Evolutionary conservation across 2,113 vertebrate species (phyloP), one percentile per base, ranked within the genome.

Genomic region (Chaetodon trifascialis): DNA sequence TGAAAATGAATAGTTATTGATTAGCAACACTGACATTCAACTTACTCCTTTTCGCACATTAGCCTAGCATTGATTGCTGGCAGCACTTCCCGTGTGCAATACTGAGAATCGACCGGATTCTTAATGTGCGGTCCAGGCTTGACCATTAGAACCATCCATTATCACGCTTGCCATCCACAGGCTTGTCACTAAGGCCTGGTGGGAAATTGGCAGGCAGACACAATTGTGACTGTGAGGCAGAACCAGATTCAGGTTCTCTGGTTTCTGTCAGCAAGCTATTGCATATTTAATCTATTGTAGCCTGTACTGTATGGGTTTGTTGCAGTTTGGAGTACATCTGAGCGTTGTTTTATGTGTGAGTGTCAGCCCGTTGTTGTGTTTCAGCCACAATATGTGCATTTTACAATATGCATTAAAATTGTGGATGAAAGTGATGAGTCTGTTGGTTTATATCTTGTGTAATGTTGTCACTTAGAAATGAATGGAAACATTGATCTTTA

Each of bases 1-100:
- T 86, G 88, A 88, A 94, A 94, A 96, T 95, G 88, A 95, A 95
- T 94, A 94, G 94, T 82, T 90, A 95, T 96, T 89, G 95, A 96
- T 96, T 79, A 85, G 93, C 82, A 84, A 83, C 89, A 90, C 92
- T 94, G 93, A 88, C 93, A 93, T 94, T 92, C 87, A 86, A 89
- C 92, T 87, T 92, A 91, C 93, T 92, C 91, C 92, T 90, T 90
- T 94, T 94, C 85, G 63, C 93, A 93, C 92, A 95, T 95, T 94
- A 95, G 92, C 89, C 92, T 80, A 66, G 81, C 91, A 96, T 96
- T 93, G 95, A 96, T 96, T 93, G 91, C 83, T 92, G 91, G 92
- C 93, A 89, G 88, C 89, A 78, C 83, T 93, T 93, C 90, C 88
- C 90, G 88, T 85, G 86, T 89, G 88, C 84, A 87, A 88, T 89